Base-by-base conservation (phyloP, 2,797 vertebrate genomes). In the Avahi laniger region DNA sequence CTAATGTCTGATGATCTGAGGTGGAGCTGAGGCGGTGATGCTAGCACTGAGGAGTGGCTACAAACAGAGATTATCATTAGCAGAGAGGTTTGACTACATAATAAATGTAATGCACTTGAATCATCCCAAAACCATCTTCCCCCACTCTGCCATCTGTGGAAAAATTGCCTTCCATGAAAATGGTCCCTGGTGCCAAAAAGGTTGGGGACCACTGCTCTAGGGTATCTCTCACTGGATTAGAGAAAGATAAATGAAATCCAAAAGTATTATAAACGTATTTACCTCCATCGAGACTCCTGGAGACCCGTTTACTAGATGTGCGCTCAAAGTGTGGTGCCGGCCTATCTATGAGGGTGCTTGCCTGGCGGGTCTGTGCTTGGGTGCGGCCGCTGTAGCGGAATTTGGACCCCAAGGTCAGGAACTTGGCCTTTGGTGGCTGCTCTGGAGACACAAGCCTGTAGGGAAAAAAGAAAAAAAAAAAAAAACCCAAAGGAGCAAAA, bases 341-440 rank as follows among this genome's bases (percentile, higher is more conserved):
- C 57, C 99, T 99, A 98, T 99, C 99, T 96, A 99, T 99, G 97
- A 99, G 99, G 91, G 98, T 98, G 98, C 99, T 99, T 30, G 99
- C 99, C 97, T 99, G 97, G 11, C 99, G 99, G 0, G 99, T 99
- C 98, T 99, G 99, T 2, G 99, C 99, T 97, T 99, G 99, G 0
- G 99, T 99, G 13, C 99, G 99, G 5, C 99, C 99, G 0, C 99
- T 99, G 98, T 99, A 99, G 88, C 99, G 99, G 98, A 99, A 99
- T 98, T 99, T 99, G 24, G 99, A 99, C 80, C 99, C 99, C 98
- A 99, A 97, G 41, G 99, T 99, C 97, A 99, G 98, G 97, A 99
- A 99, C 96, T 99, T 99, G 7, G 99, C 98, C 98, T 99, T 99
- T 89, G 99, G 98, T 78, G 99, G 99, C 97, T 99, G 99, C 70